A percentile compares a stretch with the other conserved stretches of the same genome.
phyloP scores from a whole-genome alignment of 2,113 vertebrate genomes.

The Emydura subglobosa region DNA sequence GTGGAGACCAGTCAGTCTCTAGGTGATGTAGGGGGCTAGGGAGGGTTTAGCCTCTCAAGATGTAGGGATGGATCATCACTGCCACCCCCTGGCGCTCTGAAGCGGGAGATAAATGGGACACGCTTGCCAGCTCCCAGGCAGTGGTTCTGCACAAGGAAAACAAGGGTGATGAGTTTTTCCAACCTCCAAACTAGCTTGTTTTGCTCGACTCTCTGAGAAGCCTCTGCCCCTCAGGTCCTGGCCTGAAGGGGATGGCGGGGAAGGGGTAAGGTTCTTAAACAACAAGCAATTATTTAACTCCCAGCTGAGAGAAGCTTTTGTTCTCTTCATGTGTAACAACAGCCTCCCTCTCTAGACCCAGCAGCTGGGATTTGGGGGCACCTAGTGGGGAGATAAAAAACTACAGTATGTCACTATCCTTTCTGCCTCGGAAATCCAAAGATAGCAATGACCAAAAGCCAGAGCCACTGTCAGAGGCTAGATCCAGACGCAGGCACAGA shows the following conservation, averaged over 20 bases:
- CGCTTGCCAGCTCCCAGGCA: fast-evolving
- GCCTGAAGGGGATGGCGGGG: not conserved
- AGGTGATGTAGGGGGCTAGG: not conserved
- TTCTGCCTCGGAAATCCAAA: not conserved
- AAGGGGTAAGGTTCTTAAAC: slow-evolving; percentile 15
- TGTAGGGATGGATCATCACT: not conserved
- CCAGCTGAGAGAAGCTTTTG: slow-evolving; percentile 54
- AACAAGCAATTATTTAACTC: slow-evolving; percentile 58
- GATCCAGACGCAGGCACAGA: not conserved
- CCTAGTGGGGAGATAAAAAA: slow-evolving; percentile 42
- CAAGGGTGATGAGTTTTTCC: slow-evolving; percentile 20
- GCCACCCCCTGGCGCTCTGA: not conserved
- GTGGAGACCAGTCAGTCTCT: not conserved
- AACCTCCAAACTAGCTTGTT: slow-evolving; percentile 9
- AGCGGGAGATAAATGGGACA: fast-evolving
- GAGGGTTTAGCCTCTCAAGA: not conserved
- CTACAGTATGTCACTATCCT: fast-evolving
- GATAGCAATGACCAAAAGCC: not conserved
- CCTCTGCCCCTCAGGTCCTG: not conserved
- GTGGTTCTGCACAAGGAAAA: not conserved
- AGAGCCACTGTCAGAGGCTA: fast-evolving
- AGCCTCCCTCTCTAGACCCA: not conserved
- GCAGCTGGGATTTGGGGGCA: slow-evolving; percentile 53
- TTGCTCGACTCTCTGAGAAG: not conserved
- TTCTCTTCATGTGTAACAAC: not conserved